Conservation (phyloP, 2,113 vertebrate species). For the Hippocampus barbouri region DNA sequence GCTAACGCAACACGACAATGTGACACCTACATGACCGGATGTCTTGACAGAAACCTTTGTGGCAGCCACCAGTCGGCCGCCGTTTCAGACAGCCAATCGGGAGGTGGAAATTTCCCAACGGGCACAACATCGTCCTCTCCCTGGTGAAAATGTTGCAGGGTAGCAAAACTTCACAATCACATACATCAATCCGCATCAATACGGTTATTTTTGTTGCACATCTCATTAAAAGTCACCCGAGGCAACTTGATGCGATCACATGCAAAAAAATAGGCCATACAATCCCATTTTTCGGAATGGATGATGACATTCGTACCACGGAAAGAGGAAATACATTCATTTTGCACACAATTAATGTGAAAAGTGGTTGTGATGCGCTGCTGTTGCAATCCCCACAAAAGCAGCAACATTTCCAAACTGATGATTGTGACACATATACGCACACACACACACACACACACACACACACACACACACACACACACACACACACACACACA, state of each 20-base stretch:
- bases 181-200: conserved; percentile 44
- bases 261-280: conserved; percentile 62
- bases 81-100: conserved; percentile 41
- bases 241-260: conserved; percentile 56
- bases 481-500: conserved; percentile 21
- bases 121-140: conserved; percentile 21
- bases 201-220: conserved; percentile 53
- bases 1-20: conserved; percentile 14
- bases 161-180: conserved; percentile 5
- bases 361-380: conserved; percentile 34
- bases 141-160: background rate
- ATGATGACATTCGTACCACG: conserved; percentile 15
- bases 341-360: conserved; percentile 37
- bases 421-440: conserved; percentile 30
- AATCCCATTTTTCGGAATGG: conserved; percentile 13
- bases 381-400: conserved; percentile 15
- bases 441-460: conserved; percentile 8
- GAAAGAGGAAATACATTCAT: conserved; percentile 28
- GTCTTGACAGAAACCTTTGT: conserved; percentile 14
- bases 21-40: conserved; percentile 23
- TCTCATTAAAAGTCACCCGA: conserved; percentile 63
- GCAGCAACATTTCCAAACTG: conserved; percentile 13
- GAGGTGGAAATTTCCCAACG: conserved; percentile 25
- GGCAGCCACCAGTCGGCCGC: conserved; percentile 24
- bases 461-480: conserved; percentile 16